phyloP scores from a whole-genome alignment of 2,888 invertebrate genomes.

The Epirrita christyi region DNA sequence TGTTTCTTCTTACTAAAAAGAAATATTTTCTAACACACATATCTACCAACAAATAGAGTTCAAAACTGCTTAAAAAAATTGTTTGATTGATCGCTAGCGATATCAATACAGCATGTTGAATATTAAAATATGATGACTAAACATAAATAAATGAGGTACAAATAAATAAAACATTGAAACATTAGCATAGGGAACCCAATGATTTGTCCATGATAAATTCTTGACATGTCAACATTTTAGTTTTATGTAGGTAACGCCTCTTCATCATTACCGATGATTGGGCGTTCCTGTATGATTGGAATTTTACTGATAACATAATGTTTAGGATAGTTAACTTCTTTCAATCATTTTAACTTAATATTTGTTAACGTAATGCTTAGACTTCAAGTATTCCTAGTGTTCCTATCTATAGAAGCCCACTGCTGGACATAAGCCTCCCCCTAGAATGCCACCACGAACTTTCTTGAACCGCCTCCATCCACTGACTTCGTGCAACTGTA shows the following conservation, averaged over 20 bases:
- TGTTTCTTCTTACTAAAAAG: too few relatives aligned
- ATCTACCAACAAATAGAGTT: neutral
- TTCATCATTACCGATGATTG: slow-evolving; percentile 56
- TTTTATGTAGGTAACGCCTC: slow-evolving; percentile 69
- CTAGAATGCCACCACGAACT: too few relatives aligned
- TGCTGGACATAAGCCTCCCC: too few relatives aligned
- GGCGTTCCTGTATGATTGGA: slow-evolving; percentile 51
- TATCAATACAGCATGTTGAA: slow-evolving; percentile 37
- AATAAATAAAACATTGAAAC: slow-evolving; percentile 27
- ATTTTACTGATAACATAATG: slow-evolving; percentile 51
- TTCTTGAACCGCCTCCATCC: too few relatives aligned
- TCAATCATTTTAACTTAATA: too few relatives aligned
- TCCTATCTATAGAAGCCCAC: too few relatives aligned
- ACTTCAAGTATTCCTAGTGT: too few relatives aligned
- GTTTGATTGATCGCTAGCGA: neutral
- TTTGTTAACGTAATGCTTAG: too few relatives aligned
- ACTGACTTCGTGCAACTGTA: too few relatives aligned
- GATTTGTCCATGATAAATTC: slow-evolving; percentile 69
- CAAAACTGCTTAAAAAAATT: neutral
- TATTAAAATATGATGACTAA: slow-evolving; percentile 76
- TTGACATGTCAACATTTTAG: slow-evolving; percentile 66
- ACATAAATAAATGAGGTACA: slow-evolving; percentile 70
- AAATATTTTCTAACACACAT: too few relatives aligned
- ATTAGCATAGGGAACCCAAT: slow-evolving; percentile 59
- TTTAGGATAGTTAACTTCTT: too few relatives aligned